These are phyloP conservation scores for Hemithea aestivaria DNA, from an alignment of 2,888 invertebrate species.

Conservation along the genomic window DNA sequence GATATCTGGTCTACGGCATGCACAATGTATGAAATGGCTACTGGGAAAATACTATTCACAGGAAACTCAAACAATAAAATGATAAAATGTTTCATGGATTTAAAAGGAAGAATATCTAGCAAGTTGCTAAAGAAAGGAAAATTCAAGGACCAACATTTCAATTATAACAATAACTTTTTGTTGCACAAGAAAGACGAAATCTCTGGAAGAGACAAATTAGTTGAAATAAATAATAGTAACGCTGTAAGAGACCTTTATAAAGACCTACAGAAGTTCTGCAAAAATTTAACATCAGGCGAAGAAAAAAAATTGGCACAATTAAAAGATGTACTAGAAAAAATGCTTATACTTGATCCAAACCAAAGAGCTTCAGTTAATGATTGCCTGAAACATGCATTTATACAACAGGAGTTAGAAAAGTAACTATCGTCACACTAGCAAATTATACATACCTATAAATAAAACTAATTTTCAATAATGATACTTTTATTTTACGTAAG, in stretches of 20 bases:
- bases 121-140: conserved; percentile 94
- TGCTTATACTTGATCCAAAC: conserved; percentile 92
- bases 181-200: conserved; percentile 98
- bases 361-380: conserved; percentile 93
- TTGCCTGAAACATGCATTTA: conserved; percentile 95
- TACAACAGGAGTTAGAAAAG: conserved; percentile 67
- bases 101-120: conserved; percentile 98
- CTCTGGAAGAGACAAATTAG: conserved; percentile 97
- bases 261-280: conserved; percentile 91
- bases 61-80: conserved; percentile 99
- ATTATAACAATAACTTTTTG: conserved; percentile 95
- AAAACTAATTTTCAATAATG: conserved; percentile 54
- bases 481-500: conserved; percentile 61
- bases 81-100: conserved; percentile 99
- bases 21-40: conserved; percentile 98
- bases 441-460: conserved; percentile 23
- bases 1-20: conserved; percentile 99
- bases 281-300: conserved; percentile 89
- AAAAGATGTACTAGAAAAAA: conserved; percentile 94
- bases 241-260: conserved; percentile 89
- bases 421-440: conserved; percentile 23
- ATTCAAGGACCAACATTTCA: conserved; percentile 98
- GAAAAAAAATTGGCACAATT: conserved; percentile 93
- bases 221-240: conserved; percentile 91
- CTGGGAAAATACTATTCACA: conserved; percentile 97